Evolutionary conservation across 2,113 vertebrate species (phyloP), one percentile per base, ranked within the genome.

Genomic region (Egretta garzetta): DNA sequence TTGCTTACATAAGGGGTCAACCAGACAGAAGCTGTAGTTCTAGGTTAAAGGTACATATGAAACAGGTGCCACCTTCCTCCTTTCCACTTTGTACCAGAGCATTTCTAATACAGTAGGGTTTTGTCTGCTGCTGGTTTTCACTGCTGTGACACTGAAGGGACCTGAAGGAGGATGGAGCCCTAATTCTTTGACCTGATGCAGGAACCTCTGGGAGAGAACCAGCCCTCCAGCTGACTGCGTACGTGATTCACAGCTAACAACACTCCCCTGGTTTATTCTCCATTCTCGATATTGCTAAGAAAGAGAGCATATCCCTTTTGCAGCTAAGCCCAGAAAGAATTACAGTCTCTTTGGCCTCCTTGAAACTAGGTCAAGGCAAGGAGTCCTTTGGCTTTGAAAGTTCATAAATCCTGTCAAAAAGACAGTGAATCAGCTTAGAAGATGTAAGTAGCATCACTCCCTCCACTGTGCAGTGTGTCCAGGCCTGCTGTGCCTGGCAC

Each of bases 391-490:
- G 15, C 35, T 89, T 24, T 70, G 72, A 53, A 62, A 64, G 50
- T 64, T 67, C 24, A 0, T 53, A 30, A 63, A 12, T 26, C 33
- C 37, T 64, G 9, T 43, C 26, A 56, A 77, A 80, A 66, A 28
- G 20, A 52, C 0, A 1, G 66, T 22, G 43, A 58, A 71, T 45
- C 27, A 41, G 60, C 45, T 74, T 43, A 81, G 68, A 55, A 85
- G 35, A 15, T 0, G 0, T 30, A 19, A 60, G 56, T 19, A 35
- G 52, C 0, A 2, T 6, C 35, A 10, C 12, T 39, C 16, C 2
- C 0, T 53, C n/a, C 17, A 9, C 47, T 18, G 24, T 28, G 20
- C 26, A 37, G 13, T 6, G 6, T 30, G 49, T 23, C 35, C 76
- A 73, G 53, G 20, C 2, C 50, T 37, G 37, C 7, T 20, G 3